A percentile compares a stretch with the other conserved stretches of the same genome.
phyloP scores from a whole-genome alignment of 2,797 vertebrate species.

The Cryptoblepharus egeriae region DNA sequence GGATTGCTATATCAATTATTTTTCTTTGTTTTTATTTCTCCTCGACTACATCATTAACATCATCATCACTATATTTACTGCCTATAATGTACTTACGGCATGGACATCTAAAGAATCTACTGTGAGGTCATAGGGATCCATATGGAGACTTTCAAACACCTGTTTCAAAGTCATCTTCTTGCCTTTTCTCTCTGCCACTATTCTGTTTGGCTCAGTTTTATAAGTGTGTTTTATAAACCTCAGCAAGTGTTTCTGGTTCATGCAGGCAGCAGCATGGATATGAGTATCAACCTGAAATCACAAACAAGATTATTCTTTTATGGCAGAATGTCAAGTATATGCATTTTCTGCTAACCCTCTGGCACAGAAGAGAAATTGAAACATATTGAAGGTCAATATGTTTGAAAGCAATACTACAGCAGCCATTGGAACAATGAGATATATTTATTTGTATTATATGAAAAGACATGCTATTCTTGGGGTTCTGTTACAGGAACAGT shows the following conservation, averaged over 20 bases:
- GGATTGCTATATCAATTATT: too few relatives aligned
- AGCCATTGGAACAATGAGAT: neutral
- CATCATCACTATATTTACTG: slow-evolving; percentile 13
- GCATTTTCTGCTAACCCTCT: slow-evolving; percentile 1
- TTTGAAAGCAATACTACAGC: neutral
- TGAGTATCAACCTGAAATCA: slow-evolving; percentile 92
- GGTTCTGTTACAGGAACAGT: too few relatives aligned
- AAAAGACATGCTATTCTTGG: too few relatives aligned
- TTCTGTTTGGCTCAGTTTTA: slow-evolving; percentile 85
- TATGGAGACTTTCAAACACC: slow-evolving; percentile 88
- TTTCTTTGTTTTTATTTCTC: too few relatives aligned
- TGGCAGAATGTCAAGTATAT: neutral
- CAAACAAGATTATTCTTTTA: slow-evolving; percentile 26
- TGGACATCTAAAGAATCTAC: slow-evolving; percentile 97
- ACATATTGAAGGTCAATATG: neutral
- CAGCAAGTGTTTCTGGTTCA: slow-evolving; percentile 97
- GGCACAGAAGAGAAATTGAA: slow-evolving; percentile 6
- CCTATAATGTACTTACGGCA: slow-evolving; percentile 82
- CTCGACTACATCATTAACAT: too few relatives aligned
- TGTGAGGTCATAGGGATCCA: slow-evolving; percentile 96
- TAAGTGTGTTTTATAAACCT: slow-evolving; percentile 92
- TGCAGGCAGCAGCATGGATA: slow-evolving; percentile 95
- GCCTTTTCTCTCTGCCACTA: slow-evolving; percentile 84
- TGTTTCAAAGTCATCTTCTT: slow-evolving; percentile 88
- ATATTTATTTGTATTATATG: too few relatives aligned